Base-by-base conservation (phyloP, 2,888 invertebrate genomes). In the Rhaphigaster nebulosa region DNA sequence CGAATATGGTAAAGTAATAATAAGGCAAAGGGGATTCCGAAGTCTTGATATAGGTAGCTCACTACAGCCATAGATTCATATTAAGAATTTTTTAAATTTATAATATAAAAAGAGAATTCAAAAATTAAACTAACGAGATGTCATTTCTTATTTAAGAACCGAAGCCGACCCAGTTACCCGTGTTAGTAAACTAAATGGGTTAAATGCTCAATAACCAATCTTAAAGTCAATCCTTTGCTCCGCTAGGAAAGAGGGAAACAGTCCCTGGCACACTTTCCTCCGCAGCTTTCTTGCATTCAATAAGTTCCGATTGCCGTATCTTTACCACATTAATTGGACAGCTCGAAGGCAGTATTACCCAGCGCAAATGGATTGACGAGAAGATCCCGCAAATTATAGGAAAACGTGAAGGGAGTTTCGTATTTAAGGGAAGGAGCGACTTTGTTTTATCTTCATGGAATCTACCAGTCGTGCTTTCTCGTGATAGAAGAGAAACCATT, bases 231-330 rank as follows among this genome's bases (percentile, higher is more conserved):
- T 41, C 41, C 80, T 18, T 20, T 4, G 34, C 10, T 18, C 6
- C 20, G 20, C 38, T 38, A 60, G 60, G 60, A 13, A 60, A n/a
- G 38, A 76, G 41, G 80, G 84, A 84, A 84, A 84, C n/a, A 45
- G 38, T 4, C 84, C n/a, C 1, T 84, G 84, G 45, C 84, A 84
- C 84, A 84, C 84, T 84, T 84, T 84, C 45, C 45, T 84, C 45
- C 45, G 5, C 13, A 84, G n/a, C n/a, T 84, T 84, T 84, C 84
- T 45, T 84, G 45, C 26, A 26, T 84, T 45, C n/a, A 80, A 80
- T 80, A 84, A 84, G 84, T 41, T 45, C 4, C 84, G 41, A 50
- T 41, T 41, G 10, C 15, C 38, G 41, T 23, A 23, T 23, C 80
- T 4, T 34, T 10, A 10, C 80, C 80, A 13, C 38, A 8, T 80